These are phyloP conservation scores for Catharus fuscescens DNA, from an alignment of 2,113 vertebrate species.

Conservation along the genomic window DNA sequence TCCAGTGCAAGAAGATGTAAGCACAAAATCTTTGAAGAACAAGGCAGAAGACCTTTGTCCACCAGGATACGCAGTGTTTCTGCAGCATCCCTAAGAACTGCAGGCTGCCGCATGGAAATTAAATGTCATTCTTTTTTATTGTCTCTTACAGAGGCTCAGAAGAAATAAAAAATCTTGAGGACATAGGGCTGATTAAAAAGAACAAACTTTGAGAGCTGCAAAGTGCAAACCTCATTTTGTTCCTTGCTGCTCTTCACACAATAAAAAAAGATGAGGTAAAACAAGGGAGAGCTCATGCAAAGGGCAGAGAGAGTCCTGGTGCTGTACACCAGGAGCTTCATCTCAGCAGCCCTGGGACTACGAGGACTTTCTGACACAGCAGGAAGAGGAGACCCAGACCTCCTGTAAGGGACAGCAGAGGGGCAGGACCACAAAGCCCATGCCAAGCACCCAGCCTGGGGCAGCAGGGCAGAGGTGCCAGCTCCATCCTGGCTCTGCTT, in stretches of 20 bases:
- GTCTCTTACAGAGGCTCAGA: neutral
- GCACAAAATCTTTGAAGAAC: neutral
- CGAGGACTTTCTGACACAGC: neutral
- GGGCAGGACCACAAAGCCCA: neutral
- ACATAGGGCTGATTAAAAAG: neutral
- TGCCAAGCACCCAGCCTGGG: neutral
- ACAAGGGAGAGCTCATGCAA: neutral
- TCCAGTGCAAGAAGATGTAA: neutral
- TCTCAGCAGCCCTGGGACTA: neutral
- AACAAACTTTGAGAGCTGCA: neutral
- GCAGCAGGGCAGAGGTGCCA: neutral
- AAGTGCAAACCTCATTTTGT: neutral
- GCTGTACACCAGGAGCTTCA: neutral
- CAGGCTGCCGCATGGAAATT: neutral
- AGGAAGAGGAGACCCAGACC: neutral
- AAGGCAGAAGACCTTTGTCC: conserved; percentile 8
- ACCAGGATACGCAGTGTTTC: neutral
- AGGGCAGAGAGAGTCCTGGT: neutral
- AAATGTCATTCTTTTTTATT: conserved; percentile 8
- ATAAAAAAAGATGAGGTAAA: neutral
- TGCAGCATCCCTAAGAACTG: neutral
- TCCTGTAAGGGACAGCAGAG: neutral
- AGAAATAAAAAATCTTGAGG: neutral
- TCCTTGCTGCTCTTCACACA: neutral
- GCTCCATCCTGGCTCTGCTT: rapidly evolving